phyloP scores from a whole-genome alignment of 2,888 invertebrate species.

The Chrysina gloriosa region DNA sequence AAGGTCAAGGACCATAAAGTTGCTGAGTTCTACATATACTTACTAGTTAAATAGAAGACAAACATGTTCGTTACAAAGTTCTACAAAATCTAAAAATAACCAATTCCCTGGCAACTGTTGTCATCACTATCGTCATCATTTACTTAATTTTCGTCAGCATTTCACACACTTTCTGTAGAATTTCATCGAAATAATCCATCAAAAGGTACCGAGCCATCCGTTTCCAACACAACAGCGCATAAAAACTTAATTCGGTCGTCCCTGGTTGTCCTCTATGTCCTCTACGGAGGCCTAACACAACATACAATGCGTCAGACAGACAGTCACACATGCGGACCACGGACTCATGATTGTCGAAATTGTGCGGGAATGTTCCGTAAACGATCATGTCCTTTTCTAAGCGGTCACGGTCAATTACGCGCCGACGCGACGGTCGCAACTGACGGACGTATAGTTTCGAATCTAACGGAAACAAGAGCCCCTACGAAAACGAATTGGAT shows the following conservation, averaged over 20 bases:
- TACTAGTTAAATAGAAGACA: too few relatives aligned
- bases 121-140: too few relatives aligned
- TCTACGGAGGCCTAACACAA: neutral
- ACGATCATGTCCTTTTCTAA: slow-evolving; percentile 37
- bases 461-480: too few relatives aligned
- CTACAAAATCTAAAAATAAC: too few relatives aligned
- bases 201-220: neutral
- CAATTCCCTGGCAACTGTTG: too few relatives aligned
- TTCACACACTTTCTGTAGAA: neutral
- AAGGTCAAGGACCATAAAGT: too few relatives aligned
- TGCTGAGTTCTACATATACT: too few relatives aligned
- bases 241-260: slow-evolving; percentile 13
- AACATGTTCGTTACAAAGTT: too few relatives aligned
- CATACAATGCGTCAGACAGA: neutral
- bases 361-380: slow-evolving; percentile 27
- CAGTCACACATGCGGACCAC: neutral
- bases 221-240: neutral
- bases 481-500: too few relatives aligned
- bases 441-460: too few relatives aligned
- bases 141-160: neutral
- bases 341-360: slow-evolving; percentile 27
- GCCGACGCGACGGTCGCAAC: neutral
- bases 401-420: slow-evolving; percentile 33
- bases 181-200: neutral
- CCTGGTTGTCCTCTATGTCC: neutral